Percentiles rank a stretch among this genome's conserved stretches.
phyloP scores from a whole-genome alignment of 35 echinoderm and acorn worm genomes.

The Hemicentrotus pulcherrimus region DNA sequence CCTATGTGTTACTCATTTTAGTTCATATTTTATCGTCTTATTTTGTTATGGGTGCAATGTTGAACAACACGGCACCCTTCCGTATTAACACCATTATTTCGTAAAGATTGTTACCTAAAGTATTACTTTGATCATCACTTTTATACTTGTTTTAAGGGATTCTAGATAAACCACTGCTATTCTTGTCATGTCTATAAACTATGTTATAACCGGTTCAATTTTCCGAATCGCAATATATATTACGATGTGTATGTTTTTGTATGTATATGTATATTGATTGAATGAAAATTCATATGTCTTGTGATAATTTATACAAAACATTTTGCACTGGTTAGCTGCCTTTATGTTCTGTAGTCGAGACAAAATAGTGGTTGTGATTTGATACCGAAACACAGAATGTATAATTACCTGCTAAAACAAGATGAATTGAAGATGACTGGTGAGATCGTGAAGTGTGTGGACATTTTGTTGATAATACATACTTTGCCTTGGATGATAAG shows the following conservation, averaged over 20 bases:
- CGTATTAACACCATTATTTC: neutral
- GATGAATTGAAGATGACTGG: neutral
- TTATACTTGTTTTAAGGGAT: neutral
- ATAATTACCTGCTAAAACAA: too few relatives aligned
- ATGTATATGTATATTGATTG: conserved; percentile 5
- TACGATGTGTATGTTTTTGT: neutral
- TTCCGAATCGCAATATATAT: neutral
- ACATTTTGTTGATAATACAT: neutral
- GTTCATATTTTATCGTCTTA: neutral
- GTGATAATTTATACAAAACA: conserved; percentile 20
- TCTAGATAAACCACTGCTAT: neutral
- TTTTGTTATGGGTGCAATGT: neutral
- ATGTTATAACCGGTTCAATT: neutral
- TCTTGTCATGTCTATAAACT: neutral
- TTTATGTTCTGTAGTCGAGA: neutral
- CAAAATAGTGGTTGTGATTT: too few relatives aligned
- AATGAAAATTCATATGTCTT: neutral
- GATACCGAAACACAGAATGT: too few relatives aligned
- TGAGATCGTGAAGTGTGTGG: neutral
- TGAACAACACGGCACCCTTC: neutral
- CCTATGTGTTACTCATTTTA: neutral
- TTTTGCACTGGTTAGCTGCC: neutral
- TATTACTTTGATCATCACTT: neutral
- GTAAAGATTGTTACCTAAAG: neutral
- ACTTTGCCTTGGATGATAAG: neutral